Conservation (phyloP, 2,113 vertebrate genomes). For the Corapipo altera region DNA sequence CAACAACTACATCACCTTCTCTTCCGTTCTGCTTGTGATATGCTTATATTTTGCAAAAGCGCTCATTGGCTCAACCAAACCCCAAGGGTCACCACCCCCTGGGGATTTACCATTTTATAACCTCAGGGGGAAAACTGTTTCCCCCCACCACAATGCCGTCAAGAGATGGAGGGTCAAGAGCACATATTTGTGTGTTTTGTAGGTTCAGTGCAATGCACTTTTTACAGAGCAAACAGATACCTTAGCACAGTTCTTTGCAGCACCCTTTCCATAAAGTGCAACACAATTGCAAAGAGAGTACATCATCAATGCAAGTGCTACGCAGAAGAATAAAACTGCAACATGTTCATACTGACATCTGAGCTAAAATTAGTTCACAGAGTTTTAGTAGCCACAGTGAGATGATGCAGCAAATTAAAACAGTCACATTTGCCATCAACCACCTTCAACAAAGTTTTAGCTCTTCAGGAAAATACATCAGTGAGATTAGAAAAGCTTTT, state of each 20-base stretch:
- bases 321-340: not conserved
- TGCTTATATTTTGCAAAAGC: too few species aligned
- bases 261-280: not conserved
- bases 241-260: not conserved
- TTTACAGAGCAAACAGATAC: not conserved
- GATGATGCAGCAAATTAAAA: not conserved
- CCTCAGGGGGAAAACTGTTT: too few species aligned
- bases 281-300: not conserved
- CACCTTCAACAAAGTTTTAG: not conserved
- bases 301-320: not conserved
- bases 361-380: not conserved
- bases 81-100: too few species aligned
- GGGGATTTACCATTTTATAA: too few species aligned
- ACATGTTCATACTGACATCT: not conserved
- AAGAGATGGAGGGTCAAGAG: not conserved
- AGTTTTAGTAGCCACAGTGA: not conserved
- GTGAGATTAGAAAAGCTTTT: not conserved
- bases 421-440: not conserved
- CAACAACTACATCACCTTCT: too few species aligned
- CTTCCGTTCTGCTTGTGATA: too few species aligned
- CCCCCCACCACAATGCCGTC: too few species aligned
- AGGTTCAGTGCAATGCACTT: not conserved
- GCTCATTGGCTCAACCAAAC: too few species aligned
- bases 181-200: not conserved
- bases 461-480: not conserved